Base-by-base conservation (phyloP, 2,888 invertebrate genomes). In the Rotaria sp. region DNA sequence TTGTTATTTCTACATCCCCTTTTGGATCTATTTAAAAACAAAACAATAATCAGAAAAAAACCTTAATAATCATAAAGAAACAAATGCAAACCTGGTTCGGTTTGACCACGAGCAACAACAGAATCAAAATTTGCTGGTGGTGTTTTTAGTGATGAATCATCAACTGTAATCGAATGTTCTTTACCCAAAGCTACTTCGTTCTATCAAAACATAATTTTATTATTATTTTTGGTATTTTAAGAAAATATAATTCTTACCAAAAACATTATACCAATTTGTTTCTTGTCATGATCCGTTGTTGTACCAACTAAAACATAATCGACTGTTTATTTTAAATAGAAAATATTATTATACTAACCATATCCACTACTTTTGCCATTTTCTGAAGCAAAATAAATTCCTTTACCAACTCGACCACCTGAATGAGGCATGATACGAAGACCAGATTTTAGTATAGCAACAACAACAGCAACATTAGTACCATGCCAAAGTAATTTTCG, bases 371-470 rank as follows among this genome's bases (percentile, higher is more conserved):
- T 91, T 88, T 92, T 92, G 80, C 88, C 88, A 87, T 91, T 90
- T 88, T 92, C 92, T 8, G 92, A 92, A 13, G 92, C 92, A 89
- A 92, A 92, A 88, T 92, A 92, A 86, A 92, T 91, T 21, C 92
- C 92, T 75, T 88, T 88, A 18, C 92, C 92, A 1, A 92, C 92
- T 35, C 91, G 87, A 0, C 92, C 92, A 4, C 92, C 92, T 88
- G 91, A 91, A 89, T 92, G 92, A 24, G 92, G 92, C 92, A 92
- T 92, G 87, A 92, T 92, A 24, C 92, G 89, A n/a, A 92, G 89
- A 8, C 92, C 92, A 85, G 90, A 89, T 87, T 91, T 91, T 87
- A 92, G 88, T 87, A 92, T 92, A 88, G 92, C 92, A 5, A 91
- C 91, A 86, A 92, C 92, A 21, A 92, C 92, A 41, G 92, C 92